Evolutionary conservation across 2,113 vertebrate genomes (phyloP).

Genomic region (Corythaeola cristata): DNA sequence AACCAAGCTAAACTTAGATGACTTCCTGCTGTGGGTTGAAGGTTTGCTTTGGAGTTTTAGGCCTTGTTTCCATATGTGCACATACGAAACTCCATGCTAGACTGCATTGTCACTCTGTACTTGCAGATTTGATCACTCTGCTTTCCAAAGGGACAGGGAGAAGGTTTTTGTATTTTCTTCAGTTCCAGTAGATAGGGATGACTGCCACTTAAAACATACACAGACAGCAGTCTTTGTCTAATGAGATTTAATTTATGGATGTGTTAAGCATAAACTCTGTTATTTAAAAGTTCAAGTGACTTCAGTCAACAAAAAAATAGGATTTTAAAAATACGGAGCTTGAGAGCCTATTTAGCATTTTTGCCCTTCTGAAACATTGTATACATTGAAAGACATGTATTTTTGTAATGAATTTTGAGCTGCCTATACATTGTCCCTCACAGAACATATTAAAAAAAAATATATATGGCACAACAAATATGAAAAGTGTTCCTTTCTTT

Average conservation of each 20-base stretch:
- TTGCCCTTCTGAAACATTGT: background rate
- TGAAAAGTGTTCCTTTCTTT: background rate
- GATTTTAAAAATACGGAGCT: background rate
- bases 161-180: background rate
- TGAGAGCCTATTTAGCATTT: background rate
- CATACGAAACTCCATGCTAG: background rate
- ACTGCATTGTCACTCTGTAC: background rate
- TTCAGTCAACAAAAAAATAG: background rate
- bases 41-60: background rate
- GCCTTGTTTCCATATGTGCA: background rate
- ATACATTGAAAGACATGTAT: background rate
- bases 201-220: background rate
- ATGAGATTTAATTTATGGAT: background rate
- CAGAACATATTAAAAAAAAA: background rate
- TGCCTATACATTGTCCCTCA: background rate
- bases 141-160: background rate
- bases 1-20: background rate
- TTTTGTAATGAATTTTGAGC: background rate
- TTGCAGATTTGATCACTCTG: background rate
- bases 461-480: background rate
- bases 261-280: background rate
- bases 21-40: background rate
- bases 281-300: background rate
- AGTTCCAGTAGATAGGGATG: background rate
- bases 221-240: background rate